phyloP scores from a whole-genome alignment of 1,140 invertebrate genomes.

The Rhopalosiphum maidis region DNA sequence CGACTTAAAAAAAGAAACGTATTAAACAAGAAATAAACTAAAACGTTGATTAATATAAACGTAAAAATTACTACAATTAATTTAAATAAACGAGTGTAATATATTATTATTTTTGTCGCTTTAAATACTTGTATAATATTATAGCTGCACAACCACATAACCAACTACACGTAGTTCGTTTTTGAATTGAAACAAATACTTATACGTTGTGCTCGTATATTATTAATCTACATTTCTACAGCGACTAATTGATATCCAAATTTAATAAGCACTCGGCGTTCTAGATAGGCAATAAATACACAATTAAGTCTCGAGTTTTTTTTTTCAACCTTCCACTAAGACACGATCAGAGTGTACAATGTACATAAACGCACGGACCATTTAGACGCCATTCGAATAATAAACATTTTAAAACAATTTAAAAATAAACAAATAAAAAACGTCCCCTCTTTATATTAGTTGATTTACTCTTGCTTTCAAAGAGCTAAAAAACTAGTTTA shows the following conservation, averaged over 20 bases:
- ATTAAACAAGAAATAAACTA: background rate
- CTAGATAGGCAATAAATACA: slow-evolving; percentile 34
- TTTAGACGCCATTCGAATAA: slow-evolving; percentile 24
- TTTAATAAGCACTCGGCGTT: slow-evolving; percentile 1
- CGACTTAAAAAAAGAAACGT: background rate
- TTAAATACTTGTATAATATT: background rate
- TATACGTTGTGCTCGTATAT: background rate
- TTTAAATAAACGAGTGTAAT: background rate
- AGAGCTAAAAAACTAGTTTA: slow-evolving; percentile 27
- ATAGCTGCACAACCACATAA: background rate
- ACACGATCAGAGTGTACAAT: background rate
- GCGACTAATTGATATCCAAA: background rate
- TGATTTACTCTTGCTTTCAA: slow-evolving; percentile 40
- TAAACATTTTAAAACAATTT: background rate
- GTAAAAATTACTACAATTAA: background rate
- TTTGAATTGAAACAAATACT: background rate
- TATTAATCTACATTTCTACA: background rate
- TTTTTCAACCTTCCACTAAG: background rate
- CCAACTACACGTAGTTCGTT: background rate
- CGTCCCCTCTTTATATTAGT: background rate
- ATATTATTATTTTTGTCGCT: background rate
- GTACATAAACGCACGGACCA: background rate
- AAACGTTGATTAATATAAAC: background rate
- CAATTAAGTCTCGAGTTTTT: background rate
- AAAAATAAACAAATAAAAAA: slow-evolving; percentile 45